phyloP scores from a whole-genome alignment of 1,140 invertebrate species.

The Drosophila pallidifrons region DNA sequence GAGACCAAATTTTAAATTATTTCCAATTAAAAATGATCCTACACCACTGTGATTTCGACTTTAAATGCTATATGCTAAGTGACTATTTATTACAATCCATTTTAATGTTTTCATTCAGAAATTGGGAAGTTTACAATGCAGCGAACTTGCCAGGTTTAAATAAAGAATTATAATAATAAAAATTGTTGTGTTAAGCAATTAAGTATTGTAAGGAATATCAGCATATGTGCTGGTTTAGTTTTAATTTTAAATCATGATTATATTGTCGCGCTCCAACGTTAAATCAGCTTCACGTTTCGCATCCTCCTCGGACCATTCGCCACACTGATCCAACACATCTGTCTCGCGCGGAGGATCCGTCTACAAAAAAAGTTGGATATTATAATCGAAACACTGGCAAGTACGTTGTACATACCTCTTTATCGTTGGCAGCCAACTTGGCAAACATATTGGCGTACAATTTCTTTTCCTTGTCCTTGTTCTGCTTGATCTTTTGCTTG shows the following conservation, averaged over 20 bases:
- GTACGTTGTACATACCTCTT: conserved; percentile 87
- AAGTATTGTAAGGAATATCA: conserved; percentile 20
- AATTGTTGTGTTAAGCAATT: conserved; percentile 15
- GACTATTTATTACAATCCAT: conserved; percentile 36
- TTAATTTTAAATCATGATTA: conserved; percentile 78
- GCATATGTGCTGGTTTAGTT: background rate
- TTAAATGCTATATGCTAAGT: conserved; percentile 39
- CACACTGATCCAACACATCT: conserved; percentile 88
- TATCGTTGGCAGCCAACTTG: conserved; percentile 93
- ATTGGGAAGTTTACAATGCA: conserved; percentile 38
- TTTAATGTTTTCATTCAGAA: conserved; percentile 20
- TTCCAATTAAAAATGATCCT: conserved; percentile 40
- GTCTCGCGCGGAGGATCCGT: conserved; percentile 63
- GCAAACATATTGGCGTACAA: conserved; percentile 98
- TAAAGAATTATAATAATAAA: conserved; percentile 27
- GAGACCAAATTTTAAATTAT: conserved; percentile 87
- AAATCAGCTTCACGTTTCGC: conserved; percentile 79
- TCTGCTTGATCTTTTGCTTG: conserved; percentile 90
- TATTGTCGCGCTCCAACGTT: conserved; percentile 81
- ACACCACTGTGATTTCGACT: conserved; percentile 15
- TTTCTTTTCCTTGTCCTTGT: conserved; percentile 93
- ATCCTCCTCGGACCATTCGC: conserved; percentile 89
- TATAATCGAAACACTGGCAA: background rate
- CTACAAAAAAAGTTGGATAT: conserved; percentile 53
- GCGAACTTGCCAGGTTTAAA: conserved; percentile 10